Evolutionary conservation across 2,797 vertebrate genomes (phyloP), one percentile per base, ranked within the genome.

Genomic region (Phrynocephalus guinanensis): DNA sequence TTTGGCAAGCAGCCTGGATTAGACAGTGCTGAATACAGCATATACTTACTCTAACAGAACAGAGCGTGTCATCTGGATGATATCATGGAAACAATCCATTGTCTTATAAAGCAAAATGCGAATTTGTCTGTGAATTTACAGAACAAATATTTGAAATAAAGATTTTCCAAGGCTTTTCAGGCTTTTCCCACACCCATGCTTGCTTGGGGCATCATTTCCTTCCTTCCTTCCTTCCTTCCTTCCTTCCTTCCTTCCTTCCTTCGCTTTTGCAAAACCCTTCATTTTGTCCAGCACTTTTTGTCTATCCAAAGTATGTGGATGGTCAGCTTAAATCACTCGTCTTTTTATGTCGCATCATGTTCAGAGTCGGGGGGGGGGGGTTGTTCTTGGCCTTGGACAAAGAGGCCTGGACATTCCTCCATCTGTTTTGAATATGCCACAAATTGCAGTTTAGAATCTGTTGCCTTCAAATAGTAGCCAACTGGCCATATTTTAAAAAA

Each of bases 271-370:
- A 66, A 10, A 71, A 77, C 52, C 91, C 93, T 83, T 56, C 86
- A 89, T 92, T 85, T 91, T 93, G 93, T 93, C 88, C 88, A 92
- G 92, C 67, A 94, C 86, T 93, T 93, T 92, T 94, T 93, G 90
- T 94, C 92, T 92, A 90, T 95, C 94, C 94, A 94, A 95, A 96
- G 95, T 93, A 93, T 91, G 89, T 90, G 92, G 95, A 95, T 94
- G 83, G 93, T 88, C 94, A 96, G 91, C 71, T 91, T 92, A 96
- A 96, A 95, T 95, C 87, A 92, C 90, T 95, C 90, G 83, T 92
- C 95, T 96, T 97, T 97, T 97, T 96, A 95, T 97, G 95, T 95
- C 95, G 96, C 95, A 96, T 92, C 90, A 95, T 96, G 91, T 94
- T 96, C 90, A 89, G 92, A 95, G 89, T 92, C 91, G 94, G 92